Evolutionary conservation across 2,113 vertebrate species (phyloP).

Genomic region (Chiloscyllium plagiosum): DNA sequence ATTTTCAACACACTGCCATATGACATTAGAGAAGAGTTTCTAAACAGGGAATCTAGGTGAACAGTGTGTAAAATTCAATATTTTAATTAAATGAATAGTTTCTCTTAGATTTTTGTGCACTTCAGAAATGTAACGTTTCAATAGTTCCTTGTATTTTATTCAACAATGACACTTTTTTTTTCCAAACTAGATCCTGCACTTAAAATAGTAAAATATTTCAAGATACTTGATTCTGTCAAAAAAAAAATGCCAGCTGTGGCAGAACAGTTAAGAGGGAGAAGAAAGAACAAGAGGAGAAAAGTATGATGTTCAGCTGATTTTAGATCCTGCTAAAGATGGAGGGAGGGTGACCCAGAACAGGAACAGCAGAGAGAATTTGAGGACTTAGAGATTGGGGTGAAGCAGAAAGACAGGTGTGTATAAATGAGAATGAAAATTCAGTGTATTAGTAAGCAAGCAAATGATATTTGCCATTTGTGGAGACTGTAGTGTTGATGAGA

Average conservation of each 20-base stretch:
- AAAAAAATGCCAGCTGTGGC: neutral
- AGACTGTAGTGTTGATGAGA: neutral
- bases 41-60: slow-evolving; percentile 30
- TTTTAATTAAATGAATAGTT: neutral
- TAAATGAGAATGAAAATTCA: neutral
- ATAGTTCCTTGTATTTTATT: neutral
- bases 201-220: neutral
- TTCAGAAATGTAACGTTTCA: neutral
- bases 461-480: neutral
- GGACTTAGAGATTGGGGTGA: neutral
- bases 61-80: neutral
- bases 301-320: neutral
- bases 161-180: neutral
- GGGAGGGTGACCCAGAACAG: neutral
- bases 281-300: neutral
- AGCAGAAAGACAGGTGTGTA: neutral
- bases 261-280: neutral
- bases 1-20: slow-evolving; percentile 32
- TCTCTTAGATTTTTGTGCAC: neutral
- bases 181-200: neutral
- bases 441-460: neutral
- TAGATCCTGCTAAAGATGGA: neutral
- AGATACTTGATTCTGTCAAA: neutral
- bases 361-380: neutral
- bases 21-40: slow-evolving; percentile 31